Evolutionary conservation across 2,888 invertebrate genomes (phyloP).

Genomic region (Brachypalpus laphriformis): DNA sequence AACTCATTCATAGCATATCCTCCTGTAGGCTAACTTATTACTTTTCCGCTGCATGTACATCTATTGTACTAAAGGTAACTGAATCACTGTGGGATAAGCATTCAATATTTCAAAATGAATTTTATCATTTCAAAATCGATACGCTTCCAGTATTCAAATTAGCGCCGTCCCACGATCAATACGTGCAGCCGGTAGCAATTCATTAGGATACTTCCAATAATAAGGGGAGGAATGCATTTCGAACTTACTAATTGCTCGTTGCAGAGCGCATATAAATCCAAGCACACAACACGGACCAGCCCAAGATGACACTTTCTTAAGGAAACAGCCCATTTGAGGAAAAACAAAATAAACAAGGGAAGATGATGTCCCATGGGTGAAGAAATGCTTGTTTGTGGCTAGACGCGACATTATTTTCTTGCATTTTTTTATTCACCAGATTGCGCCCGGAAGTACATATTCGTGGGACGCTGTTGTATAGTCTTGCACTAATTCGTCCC

Average conservation of each 20-base stretch:
- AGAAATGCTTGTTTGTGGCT: constrained; percentile 38
- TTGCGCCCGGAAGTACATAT: constrained; percentile 44
- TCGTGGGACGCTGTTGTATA: neutral
- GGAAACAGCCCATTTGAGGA: constrained; percentile 13
- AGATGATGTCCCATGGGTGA: constrained; percentile 44
- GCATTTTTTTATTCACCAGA: constrained; percentile 21
- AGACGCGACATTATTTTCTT: constrained; percentile 39
- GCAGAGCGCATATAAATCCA: constrained; percentile 18
- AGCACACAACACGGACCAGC: constrained; percentile 2
- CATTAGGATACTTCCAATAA: constrained; percentile 21
- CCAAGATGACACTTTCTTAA: neutral
- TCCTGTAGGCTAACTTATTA: no score
- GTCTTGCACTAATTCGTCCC: constrained; percentile 24
- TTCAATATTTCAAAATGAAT: neutral
- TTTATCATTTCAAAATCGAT: constrained; percentile 23
- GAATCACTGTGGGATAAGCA: constrained; percentile 5
- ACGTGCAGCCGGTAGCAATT: constrained; percentile 16
- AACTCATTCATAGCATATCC: no score
- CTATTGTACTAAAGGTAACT: neutral
- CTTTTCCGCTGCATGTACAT: no score
- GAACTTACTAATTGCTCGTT: neutral
- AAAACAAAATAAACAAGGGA: constrained; percentile 39
- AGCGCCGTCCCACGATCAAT: neutral
- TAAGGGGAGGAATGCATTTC: neutral
- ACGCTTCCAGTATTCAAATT: constrained; percentile 9